Conservation (phyloP, 2,113 vertebrate species). For the Stegostoma tigrinum region DNA sequence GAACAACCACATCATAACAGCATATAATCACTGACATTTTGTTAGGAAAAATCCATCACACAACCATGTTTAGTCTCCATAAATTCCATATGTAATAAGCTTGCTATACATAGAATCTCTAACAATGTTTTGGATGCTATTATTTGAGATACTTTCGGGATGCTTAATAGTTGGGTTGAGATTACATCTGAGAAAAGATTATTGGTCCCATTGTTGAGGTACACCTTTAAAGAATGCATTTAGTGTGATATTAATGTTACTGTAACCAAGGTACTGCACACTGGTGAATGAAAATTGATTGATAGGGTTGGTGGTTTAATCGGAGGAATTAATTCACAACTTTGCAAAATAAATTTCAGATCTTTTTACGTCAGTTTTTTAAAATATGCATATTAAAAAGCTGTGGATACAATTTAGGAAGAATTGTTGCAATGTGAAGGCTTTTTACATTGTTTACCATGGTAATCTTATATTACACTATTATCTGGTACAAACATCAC, state of each 20-base stretch:
- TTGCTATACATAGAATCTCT: not conserved
- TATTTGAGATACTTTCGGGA: not conserved
- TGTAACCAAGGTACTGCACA: not conserved
- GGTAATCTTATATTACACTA: conserved; percentile 21
- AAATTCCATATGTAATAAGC: not conserved
- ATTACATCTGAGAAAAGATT: not conserved
- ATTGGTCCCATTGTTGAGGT: not conserved
- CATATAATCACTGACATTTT: not conserved
- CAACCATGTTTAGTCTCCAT: not conserved
- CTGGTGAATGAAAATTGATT: not conserved
- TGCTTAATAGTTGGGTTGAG: not conserved
- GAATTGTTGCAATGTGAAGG: not conserved
- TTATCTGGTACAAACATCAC: conserved; percentile 25
- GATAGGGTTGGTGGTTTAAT: not conserved
- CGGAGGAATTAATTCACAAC: not conserved
- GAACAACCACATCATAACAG: not conserved
- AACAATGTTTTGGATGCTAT: not conserved
- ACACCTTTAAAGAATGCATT: not conserved
- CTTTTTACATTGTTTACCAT: conserved; percentile 31
- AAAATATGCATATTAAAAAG: not conserved
- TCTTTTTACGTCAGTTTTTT: conserved; percentile 17
- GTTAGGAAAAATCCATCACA: not conserved
- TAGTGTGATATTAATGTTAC: conserved; percentile 26
- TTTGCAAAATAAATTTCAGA: conserved; percentile 28
- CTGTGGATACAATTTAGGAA: not conserved